phyloP scores from a whole-genome alignment of 2,797 vertebrate species.

The Fratercula arctica region DNA sequence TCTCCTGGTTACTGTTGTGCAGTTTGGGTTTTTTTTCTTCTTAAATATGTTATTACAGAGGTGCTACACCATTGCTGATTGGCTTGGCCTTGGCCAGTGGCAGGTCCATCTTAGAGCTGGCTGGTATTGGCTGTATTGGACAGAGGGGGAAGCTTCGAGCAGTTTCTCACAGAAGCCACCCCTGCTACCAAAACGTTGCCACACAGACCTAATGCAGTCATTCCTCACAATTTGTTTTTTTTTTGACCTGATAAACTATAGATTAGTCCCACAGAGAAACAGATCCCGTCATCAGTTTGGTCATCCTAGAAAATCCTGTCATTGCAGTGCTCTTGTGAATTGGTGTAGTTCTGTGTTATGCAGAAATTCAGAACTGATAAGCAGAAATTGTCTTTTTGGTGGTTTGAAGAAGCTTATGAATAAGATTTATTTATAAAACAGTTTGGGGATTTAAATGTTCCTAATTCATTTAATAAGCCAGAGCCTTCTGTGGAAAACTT shows the following conservation, averaged over 20 bases:
- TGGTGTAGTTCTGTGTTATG: neutral
- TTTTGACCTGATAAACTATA: neutral
- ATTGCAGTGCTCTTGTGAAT: neutral
- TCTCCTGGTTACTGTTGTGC: neutral
- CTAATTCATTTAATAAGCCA: neutral
- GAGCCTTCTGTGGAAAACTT: neutral
- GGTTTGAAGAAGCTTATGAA: neutral
- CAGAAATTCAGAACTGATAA: neutral
- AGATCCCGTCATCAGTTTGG: neutral
- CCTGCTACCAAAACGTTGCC: neutral
- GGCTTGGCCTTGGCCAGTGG: neutral
- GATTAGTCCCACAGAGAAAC: neutral
- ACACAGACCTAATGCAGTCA: neutral
- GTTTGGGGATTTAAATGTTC: neutral
- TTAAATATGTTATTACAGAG: neutral
- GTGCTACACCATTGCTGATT: neutral
- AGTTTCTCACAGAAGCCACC: neutral
- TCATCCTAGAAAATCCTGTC: neutral
- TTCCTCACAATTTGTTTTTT: neutral
- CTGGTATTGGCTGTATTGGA: neutral
- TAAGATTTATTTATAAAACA: neutral
- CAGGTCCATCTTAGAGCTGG: neutral
- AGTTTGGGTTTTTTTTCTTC: neutral
- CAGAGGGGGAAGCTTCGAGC: neutral
- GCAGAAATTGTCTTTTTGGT: neutral